Evolutionary conservation across 2,113 vertebrate genomes (phyloP).

Genomic region (Myxocyprinus asiaticus): DNA sequence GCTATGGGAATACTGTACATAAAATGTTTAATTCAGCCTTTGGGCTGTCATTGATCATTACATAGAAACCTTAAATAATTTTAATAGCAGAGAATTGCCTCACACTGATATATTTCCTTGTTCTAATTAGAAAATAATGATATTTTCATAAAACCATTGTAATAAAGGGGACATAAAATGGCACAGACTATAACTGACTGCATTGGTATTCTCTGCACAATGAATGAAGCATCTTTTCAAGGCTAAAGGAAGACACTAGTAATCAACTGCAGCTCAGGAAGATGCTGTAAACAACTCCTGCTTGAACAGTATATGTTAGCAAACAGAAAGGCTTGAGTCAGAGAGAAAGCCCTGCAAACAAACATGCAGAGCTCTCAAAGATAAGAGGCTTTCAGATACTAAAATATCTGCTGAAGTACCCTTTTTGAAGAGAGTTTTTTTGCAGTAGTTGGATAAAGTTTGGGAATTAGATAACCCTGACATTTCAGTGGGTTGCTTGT

Average conservation of each 20-base stretch:
- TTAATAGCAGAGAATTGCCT: constrained; percentile 43
- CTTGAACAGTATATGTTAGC: no score
- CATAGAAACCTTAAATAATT: constrained; percentile 47
- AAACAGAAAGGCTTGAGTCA: no score
- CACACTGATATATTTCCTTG: constrained; percentile 44
- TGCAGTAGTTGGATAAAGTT: constrained; percentile 18
- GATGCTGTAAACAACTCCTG: not conserved
- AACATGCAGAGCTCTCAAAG: not conserved
- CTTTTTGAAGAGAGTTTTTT: constrained; percentile 8
- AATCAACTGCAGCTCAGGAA: constrained; percentile 22
- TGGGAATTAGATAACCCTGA: constrained; percentile 25
- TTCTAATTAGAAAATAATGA: constrained; percentile 54
- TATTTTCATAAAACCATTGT: constrained; percentile 46
- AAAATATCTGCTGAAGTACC: not conserved
- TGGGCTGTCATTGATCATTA: constrained; percentile 25
- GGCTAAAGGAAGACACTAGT: no score
- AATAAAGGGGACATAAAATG: constrained; percentile 14
- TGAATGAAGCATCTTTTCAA: constrained; percentile 34
- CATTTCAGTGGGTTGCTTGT: constrained; percentile 3
- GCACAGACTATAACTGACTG: constrained; percentile 12
- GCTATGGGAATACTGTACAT: not conserved
- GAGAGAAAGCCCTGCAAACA: not conserved
- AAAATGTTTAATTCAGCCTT: constrained; percentile 33
- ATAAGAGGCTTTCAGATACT: constrained; percentile 8
- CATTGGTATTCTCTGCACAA: constrained; percentile 40